Percentiles rank a stretch among this genome's conserved stretches.
These are phyloP conservation scores for Halcyon smyrnensis DNA, from an alignment of 2,797 vertebrate genomes.

Conservation along the genomic window DNA sequence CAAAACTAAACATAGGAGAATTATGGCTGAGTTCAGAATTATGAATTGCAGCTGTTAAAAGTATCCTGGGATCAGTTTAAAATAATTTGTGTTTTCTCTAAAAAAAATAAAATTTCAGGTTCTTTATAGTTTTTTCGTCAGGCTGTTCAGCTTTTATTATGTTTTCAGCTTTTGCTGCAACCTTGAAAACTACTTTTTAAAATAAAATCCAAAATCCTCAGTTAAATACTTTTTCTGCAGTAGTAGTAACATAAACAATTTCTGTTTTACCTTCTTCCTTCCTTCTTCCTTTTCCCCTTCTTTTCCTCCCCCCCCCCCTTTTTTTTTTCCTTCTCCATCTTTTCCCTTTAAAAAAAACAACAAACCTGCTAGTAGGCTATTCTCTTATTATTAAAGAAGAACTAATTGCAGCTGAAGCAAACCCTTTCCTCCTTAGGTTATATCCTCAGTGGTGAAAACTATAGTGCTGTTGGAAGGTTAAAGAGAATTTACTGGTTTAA, in stretches of 20 bases:
- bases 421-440: not conserved
- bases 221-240: not conserved
- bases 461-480: not conserved
- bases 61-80: not conserved
- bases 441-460: not conserved
- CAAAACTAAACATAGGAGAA: conserved; percentile 32
- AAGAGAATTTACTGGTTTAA: not conserved
- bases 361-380: not conserved
- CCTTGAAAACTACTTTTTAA: not conserved
- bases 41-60: conserved; percentile 46
- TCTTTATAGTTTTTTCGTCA: not conserved
- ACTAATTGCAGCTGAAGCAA: not conserved
- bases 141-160: not conserved
- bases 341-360: not conserved
- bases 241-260: not conserved
- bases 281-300: not conserved
- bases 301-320: no score
- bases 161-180: not conserved
- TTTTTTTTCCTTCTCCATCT: not conserved
- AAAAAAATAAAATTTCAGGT: not conserved
- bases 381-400: not conserved
- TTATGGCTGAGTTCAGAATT: conserved; percentile 6
- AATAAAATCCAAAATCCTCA: not conserved
- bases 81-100: not conserved
- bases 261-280: not conserved